phyloP scores from a whole-genome alignment of 1,140 invertebrate genomes.

The Akabosia matsudoensis region DNA sequence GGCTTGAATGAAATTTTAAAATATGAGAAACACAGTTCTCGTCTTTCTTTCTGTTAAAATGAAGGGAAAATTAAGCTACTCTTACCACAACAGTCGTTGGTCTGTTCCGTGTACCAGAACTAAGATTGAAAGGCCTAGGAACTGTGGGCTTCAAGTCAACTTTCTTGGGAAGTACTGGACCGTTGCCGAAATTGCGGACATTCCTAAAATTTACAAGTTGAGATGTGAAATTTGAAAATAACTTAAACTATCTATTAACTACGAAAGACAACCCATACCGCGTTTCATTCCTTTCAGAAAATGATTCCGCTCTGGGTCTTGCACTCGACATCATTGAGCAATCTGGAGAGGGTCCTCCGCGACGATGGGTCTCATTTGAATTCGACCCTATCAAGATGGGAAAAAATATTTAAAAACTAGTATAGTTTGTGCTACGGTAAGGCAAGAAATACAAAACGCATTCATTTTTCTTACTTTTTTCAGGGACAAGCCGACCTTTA shows the following conservation, averaged over 20 bases:
- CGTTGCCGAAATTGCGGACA: too few species aligned
- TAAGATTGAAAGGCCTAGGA: slow-evolving; percentile 42
- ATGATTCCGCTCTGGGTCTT: neutral
- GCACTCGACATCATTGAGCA: too few species aligned
- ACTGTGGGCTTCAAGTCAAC: slow-evolving; percentile 30
- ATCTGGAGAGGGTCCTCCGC: neutral
- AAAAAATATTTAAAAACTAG: too few species aligned
- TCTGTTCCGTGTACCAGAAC: neutral
- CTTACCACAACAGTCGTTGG: neutral
- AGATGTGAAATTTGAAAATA: too few species aligned
- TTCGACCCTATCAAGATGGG: neutral
- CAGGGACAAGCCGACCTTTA: neutral
- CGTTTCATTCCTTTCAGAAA: too few species aligned
- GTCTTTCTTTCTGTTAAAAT: neutral
- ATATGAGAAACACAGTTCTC: neutral
- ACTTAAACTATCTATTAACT: too few species aligned
- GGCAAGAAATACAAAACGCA: too few species aligned
- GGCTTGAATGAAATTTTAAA: neutral
- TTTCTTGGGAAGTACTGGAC: slow-evolving; percentile 25
- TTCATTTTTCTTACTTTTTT: neutral
- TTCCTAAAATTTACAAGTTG: too few species aligned
- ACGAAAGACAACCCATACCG: too few species aligned
- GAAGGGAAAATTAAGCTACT: neutral
- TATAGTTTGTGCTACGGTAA: too few species aligned
- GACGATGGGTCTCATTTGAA: neutral